Evolutionary conservation across 2,797 vertebrate genomes (phyloP), one percentile per base, ranked within the genome.

Genomic region (Pelochelys cantorii): DNA sequence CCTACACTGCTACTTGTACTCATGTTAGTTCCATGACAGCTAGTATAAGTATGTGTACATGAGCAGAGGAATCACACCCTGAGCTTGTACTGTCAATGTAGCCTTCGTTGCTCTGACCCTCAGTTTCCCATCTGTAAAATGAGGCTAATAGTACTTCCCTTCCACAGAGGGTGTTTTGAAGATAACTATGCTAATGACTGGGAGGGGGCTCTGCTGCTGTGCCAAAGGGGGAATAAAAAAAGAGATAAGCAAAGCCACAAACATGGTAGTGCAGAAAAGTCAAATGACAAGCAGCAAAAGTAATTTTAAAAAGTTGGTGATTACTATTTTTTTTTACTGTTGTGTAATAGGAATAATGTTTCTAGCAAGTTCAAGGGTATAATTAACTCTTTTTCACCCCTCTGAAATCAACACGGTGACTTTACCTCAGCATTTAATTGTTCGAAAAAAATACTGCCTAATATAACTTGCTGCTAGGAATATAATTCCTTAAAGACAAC

Each of bases 371-470:
- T 83, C 11, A 27, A 68, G 62, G 60, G 62, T n/a, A 68, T 68
- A 68, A 68, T 68, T 68, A 68, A 34, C n/a, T 68, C 62, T n/a
- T 65, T 17, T 3, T 31, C 18, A 9, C n/a, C 65, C 7, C 65
- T 34, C n/a, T n/a, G 53, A 0, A 53, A 27, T 57, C 25, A 56
- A 12, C 2, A 2, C 1, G 12, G 48, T 11, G 31, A 1, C 48
- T 90, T 93, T 59, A 86, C 1, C 3, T 85, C 34, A 55, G 1
- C 56, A 79, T 71, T 85, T 55, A 59, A 42, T 88, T 53, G 68
- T 57, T 48, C 71, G 17, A 5, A 60, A 84, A 13, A 85, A 34
- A 42, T 20, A 23, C 0, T 54, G 2, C 27, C 75, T 90, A 27
- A 29, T 56, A 14, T 2, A 34, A 75, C 48, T 18, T 84, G 54